Conservation (phyloP, 2,797 vertebrate genomes). For the Eulemur coronatus region DNA sequence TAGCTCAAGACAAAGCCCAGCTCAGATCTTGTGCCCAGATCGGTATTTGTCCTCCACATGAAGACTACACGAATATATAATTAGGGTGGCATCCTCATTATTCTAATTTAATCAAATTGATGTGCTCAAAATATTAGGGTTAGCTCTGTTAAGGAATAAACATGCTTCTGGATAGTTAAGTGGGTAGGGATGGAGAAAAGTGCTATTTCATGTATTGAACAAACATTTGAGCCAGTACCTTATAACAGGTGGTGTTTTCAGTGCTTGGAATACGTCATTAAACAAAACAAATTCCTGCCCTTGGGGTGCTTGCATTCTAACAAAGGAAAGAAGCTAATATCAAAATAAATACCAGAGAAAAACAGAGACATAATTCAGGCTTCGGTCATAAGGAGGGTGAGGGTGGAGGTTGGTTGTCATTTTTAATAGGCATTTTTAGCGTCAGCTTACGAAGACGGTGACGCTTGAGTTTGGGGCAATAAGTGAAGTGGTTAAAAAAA, state of each 20-base stretch:
- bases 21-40: background rate
- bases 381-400: background rate
- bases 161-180: background rate
- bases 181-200: background rate
- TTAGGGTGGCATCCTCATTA: background rate
- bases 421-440: background rate
- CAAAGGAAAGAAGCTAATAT: background rate
- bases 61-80: background rate
- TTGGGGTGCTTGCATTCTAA: background rate
- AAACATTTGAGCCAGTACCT: background rate
- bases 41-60: background rate
- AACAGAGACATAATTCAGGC: background rate
- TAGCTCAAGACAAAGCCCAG: background rate
- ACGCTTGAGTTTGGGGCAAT: background rate
- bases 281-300: background rate
- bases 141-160: background rate
- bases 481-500: background rate
- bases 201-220: background rate
- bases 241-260: background rate
- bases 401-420: background rate
- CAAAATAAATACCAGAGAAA: background rate
- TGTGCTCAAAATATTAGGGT: background rate
- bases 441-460: background rate
- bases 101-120: background rate
- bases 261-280: no score